A percentile compares a stretch with the other conserved stretches of the same genome.
Evolutionary conservation across 2,113 vertebrate genomes (phyloP).

Genomic region (Silurus glanis): DNA sequence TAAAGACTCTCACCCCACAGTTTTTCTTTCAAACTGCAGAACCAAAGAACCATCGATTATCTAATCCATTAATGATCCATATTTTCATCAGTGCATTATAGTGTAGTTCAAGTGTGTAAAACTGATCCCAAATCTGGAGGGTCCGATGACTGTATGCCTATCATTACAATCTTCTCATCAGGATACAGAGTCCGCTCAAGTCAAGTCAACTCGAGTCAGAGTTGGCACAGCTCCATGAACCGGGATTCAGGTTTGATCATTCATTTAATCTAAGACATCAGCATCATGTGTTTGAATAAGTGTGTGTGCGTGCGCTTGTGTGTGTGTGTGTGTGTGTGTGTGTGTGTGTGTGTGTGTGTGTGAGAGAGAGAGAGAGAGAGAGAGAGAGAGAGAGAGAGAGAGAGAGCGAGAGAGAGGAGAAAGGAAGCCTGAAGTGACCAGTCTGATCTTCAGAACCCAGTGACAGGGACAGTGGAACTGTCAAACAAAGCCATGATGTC

Average conservation of each 20-base stretch:
- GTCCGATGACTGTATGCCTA: background rate
- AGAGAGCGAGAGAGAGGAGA: background rate
- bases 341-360: background rate
- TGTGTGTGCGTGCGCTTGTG: background rate
- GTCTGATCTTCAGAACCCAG: background rate
- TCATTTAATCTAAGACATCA: background rate
- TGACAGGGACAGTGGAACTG: slow-evolving; percentile 26
- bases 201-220: background rate
- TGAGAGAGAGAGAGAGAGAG: background rate
- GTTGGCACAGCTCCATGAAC: background rate
- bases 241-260: background rate
- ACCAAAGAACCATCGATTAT: background rate
- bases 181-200: background rate
- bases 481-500: slow-evolving; percentile 30
- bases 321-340: background rate
- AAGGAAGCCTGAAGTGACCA: no score
- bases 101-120: background rate
- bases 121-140: background rate
- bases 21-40: background rate
- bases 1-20: background rate
- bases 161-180: background rate
- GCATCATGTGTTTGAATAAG: background rate
- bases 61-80: background rate
- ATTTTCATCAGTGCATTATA: background rate
- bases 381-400: background rate